Percentiles rank a stretch among this genome's conserved stretches.
phyloP scores from a whole-genome alignment of 1,140 invertebrate species.

The Pogonomyrmex californicus region DNA sequence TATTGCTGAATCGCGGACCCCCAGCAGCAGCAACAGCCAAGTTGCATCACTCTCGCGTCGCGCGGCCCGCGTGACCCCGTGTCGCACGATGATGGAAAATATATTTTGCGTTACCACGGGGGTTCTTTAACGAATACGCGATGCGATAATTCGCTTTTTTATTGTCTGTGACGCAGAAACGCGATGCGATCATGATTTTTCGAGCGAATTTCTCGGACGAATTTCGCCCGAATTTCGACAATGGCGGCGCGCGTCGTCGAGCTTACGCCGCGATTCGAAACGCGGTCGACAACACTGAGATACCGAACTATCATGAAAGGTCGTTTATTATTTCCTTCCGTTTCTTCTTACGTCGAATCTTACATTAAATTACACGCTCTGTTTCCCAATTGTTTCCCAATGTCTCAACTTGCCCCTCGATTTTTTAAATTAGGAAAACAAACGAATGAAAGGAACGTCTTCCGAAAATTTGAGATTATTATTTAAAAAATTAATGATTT shows the following conservation, averaged over 20 bases:
- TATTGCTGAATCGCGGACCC: constrained; percentile 72
- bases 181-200: neutral
- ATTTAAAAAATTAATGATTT: too few species aligned
- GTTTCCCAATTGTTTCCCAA: neutral
- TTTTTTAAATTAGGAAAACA: neutral
- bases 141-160: constrained; percentile 21
- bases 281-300: neutral
- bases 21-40: constrained; percentile 75
- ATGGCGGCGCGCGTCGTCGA: too few species aligned
- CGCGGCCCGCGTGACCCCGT: neutral
- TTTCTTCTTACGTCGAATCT: neutral
- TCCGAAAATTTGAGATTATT: neutral
- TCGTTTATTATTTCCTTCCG: neutral
- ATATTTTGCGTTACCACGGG: constrained; percentile 56
- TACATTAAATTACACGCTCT: neutral
- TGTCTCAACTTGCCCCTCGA: neutral
- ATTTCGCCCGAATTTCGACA: neutral
- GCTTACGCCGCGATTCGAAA: neutral
- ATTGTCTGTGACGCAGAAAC: neutral
- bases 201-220: neutral
- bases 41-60: constrained; percentile 69
- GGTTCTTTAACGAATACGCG: neutral
- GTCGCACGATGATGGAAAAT: constrained; percentile 65
- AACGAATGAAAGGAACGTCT: neutral
- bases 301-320: neutral